Evolutionary conservation across 2,888 invertebrate genomes (phyloP).

Genomic region (Flabesymbios commensalis): DNA sequence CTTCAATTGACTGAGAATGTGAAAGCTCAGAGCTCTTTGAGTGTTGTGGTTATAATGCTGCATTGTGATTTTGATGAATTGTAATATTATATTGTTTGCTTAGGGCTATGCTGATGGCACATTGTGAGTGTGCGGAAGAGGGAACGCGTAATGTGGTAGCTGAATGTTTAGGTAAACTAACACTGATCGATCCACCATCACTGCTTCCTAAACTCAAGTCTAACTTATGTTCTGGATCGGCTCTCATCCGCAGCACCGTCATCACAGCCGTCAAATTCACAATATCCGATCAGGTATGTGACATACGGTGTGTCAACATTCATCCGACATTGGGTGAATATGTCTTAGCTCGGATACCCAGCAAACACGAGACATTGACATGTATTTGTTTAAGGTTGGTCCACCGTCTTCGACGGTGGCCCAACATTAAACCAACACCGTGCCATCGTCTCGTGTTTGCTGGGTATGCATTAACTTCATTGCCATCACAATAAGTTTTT

Average conservation of each 20-base stretch:
- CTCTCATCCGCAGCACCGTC: slow-evolving; percentile 84
- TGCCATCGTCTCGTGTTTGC: no score
- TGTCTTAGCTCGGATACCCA: no score
- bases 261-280: slow-evolving; percentile 99
- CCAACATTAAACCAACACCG: no score
- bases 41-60: not conserved
- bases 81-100: not conserved
- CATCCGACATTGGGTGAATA: no score
- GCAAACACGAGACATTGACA: no score
- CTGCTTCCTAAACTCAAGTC: slow-evolving; percentile 78
- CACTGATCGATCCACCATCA: slow-evolving; percentile 86
- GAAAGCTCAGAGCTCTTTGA: no score
- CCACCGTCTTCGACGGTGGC: no score
- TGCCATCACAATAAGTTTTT: no score
- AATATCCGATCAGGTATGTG: slow-evolving; percentile 86
- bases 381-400: no score
- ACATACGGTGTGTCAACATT: slow-evolving; percentile 2
- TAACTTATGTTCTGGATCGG: slow-evolving; percentile 50
- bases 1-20: no score
- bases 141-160: slow-evolving; percentile 98
- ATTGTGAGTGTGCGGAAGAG: slow-evolving; percentile 96
- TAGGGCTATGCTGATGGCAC: slow-evolving; percentile 81
- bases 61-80: not conserved
- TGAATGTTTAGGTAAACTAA: slow-evolving; percentile 94
- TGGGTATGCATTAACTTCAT: no score